Base-by-base conservation (phyloP, 1,140 invertebrate species). In the Drosophila ogumai region DNA sequence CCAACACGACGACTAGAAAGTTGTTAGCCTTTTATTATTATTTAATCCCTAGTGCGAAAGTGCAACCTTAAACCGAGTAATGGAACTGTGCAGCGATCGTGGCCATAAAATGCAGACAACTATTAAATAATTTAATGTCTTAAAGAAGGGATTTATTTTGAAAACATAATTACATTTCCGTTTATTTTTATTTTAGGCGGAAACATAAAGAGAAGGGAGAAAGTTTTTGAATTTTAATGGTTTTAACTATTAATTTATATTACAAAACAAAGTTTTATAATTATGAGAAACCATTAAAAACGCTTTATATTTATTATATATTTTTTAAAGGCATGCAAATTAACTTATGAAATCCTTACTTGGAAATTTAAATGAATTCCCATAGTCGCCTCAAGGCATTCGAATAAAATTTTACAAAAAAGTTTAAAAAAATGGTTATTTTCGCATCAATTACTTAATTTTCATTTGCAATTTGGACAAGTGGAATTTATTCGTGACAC, bases 1-100 rank as follows among this genome's bases (percentile, higher is more conserved):
- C 43, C 63, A 31, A 10, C 19, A 13, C 56, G 41, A 67, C 55
- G 67, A 25, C 49, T 56, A 25, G 68, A 72, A 69, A 72, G 68
- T 57, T 28, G 34, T 28, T 32, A 22, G 13, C 3, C 2, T 15
- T 66, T n/a, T 46, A 6, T 59, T 32, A 31, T 49, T 59, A 31
- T 44, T 46, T 9, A 47, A 12, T 47, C 17, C 63, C 47, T 15
- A 17, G n/a, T 22, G 46, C 28, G 31, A 66, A 66, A 52, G 46
- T 69, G 47, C 38, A 43, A 67, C 61, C 46, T 31, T 22, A 67
- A 44, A 13, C 44, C 28, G 7, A 17, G 58, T 25, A 31, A 22
- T 28, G 63, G 7, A 61, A 34, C 5, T 38, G 32, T 54, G 13
- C 19, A 47, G n/a, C 13, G 32, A 52, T 52, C 32, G 7, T n/a